phyloP scores from a whole-genome alignment of 2,888 invertebrate genomes.

The Chrysomela aeneicollis region DNA sequence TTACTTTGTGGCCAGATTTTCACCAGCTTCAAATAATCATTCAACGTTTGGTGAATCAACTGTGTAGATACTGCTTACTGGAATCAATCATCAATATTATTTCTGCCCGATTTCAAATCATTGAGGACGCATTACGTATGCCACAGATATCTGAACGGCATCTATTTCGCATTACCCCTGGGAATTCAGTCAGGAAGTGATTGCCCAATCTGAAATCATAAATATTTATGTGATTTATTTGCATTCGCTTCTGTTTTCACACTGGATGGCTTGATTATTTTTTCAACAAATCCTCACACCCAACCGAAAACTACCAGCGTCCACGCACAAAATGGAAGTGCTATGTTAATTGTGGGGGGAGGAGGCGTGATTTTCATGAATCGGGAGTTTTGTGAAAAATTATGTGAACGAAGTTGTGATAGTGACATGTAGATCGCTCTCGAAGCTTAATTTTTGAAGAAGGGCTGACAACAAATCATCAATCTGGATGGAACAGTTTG shows the following conservation, averaged over 20 bases:
- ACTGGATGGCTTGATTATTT: background rate
- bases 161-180: too few relatives aligned
- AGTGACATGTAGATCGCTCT: background rate
- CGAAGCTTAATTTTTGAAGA: background rate
- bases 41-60: too few relatives aligned
- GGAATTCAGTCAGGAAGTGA: background rate
- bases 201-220: slow-evolving; percentile 7
- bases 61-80: too few relatives aligned
- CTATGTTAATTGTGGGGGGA: background rate
- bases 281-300: background rate
- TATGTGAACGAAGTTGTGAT: background rate
- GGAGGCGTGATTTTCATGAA: background rate
- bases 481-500: background rate
- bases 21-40: too few relatives aligned
- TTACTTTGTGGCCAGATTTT: too few relatives aligned
- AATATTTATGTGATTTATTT: slow-evolving; percentile 20
- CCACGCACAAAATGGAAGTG: background rate
- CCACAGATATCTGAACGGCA: too few relatives aligned
- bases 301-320: background rate
- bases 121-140: too few relatives aligned
- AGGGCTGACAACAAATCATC: background rate
- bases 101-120: too few relatives aligned
- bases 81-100: too few relatives aligned
- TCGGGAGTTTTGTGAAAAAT: background rate
- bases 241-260: slow-evolving; percentile 6